A percentile compares a stretch with the other conserved stretches of the same genome.
Evolutionary conservation across 2,888 invertebrate species (phyloP).

Genomic region (Limnephilus marmoratus): DNA sequence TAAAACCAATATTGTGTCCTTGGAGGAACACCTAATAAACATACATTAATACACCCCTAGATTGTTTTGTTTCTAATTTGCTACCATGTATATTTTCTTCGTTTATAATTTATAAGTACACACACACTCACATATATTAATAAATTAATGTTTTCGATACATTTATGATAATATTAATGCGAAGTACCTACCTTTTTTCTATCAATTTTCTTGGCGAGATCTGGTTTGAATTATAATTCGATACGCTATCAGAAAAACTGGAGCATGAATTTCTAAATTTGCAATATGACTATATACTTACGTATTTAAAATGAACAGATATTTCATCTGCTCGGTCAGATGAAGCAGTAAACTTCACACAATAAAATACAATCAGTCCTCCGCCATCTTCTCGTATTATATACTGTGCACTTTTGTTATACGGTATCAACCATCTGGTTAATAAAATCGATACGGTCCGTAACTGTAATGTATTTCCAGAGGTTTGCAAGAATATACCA

Average conservation of each 20-base stretch:
- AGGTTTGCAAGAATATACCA: background rate
- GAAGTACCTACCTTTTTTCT: too few species aligned
- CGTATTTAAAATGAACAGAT: too few species aligned
- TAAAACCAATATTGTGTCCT: too few species aligned
- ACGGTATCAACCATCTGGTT: background rate
- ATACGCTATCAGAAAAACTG: background rate
- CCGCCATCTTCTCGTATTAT: background rate
- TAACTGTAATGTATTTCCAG: background rate
- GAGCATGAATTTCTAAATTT: background rate
- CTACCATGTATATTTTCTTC: too few species aligned
- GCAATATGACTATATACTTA: background rate
- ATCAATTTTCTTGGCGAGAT: background rate
- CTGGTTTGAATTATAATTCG: background rate
- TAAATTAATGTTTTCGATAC: too few species aligned
- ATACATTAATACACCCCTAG: too few species aligned
- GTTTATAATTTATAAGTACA: too few species aligned
- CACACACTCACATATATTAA: too few species aligned
- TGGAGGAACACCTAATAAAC: too few species aligned
- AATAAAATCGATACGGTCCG: background rate
- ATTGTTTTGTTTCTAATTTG: too few species aligned
- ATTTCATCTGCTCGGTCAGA: background rate
- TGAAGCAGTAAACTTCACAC: background rate
- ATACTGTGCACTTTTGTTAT: background rate
- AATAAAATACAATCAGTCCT: background rate
- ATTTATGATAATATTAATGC: too few species aligned